phyloP scores from a whole-genome alignment of 2,888 invertebrate genomes.

The Spisula subtruncata region DNA sequence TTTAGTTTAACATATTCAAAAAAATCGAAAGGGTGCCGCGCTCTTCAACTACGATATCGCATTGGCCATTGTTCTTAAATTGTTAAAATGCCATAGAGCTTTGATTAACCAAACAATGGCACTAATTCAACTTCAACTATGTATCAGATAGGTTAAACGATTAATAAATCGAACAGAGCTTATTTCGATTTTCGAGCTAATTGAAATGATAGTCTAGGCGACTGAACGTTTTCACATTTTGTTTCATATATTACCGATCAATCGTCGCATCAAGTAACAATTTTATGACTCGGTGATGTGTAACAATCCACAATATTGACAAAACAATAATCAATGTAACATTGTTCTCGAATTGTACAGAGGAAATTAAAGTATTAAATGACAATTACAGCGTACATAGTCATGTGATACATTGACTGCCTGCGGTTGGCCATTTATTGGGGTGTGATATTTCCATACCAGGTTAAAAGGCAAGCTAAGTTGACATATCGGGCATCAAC shows the following conservation, averaged over 20 bases:
- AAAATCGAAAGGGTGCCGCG: background rate
- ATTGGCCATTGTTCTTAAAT: too few relatives aligned
- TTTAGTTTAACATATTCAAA: background rate
- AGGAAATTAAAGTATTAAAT: conserved; percentile 12
- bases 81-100: too few relatives aligned
- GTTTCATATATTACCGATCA: conserved; percentile 5
- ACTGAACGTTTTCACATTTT: background rate
- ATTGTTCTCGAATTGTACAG: background rate
- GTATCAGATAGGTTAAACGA: too few relatives aligned
- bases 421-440: background rate
- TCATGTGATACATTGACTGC: background rate
- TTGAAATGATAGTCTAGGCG: too few relatives aligned
- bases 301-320: conserved; percentile 20
- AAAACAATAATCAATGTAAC: background rate
- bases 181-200: too few relatives aligned
- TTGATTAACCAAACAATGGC: too few relatives aligned
- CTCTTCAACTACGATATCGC: too few relatives aligned
- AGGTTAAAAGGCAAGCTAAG: too few relatives aligned
- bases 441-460: background rate
- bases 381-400: background rate
- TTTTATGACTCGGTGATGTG: background rate
- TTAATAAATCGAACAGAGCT: too few relatives aligned
- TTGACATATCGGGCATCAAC: too few relatives aligned
- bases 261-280: background rate
- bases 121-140: too few relatives aligned